These are phyloP conservation scores for Acleris cristana DNA, from an alignment of 2,888 invertebrate genomes.

Conservation along the genomic window DNA sequence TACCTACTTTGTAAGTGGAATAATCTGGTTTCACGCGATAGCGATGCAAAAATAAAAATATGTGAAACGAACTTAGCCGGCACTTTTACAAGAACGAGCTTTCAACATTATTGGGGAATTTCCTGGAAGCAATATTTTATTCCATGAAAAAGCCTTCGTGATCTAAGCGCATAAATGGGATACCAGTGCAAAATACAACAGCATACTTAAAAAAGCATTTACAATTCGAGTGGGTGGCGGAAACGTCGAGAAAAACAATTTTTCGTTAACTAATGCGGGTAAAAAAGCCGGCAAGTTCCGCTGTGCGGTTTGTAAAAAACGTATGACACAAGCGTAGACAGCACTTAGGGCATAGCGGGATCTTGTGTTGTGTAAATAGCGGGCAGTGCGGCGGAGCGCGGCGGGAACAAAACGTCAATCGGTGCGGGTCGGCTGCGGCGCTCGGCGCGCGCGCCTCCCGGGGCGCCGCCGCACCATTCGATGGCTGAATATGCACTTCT, in stretches of 20 bases:
- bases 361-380: constrained; percentile 49
- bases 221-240: constrained; percentile 13
- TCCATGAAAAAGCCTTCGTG: constrained; percentile 9
- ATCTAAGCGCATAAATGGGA: constrained; percentile 13
- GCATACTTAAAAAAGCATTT: constrained; percentile 24
- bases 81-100: constrained; percentile 23
- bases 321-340: constrained; percentile 27
- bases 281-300: constrained; percentile 24
- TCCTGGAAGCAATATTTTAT: constrained; percentile 18
- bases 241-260: constrained; percentile 17
- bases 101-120: constrained; percentile 22
- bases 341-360: constrained; percentile 33
- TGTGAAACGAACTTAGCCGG: constrained; percentile 14
- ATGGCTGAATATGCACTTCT: constrained; percentile 47
- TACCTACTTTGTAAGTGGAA: constrained; percentile 17
- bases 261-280: constrained; percentile 29
- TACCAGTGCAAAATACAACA: not conserved
- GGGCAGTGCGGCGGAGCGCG: constrained; percentile 40
- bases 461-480: constrained; percentile 38
- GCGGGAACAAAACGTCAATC: constrained; percentile 41
- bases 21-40: constrained; percentile 14
- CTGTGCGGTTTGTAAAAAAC: constrained; percentile 28
- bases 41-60: constrained; percentile 19
- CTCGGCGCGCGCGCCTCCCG: constrained; percentile 28
- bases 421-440: constrained; percentile 34